These are phyloP conservation scores for Gobiocypris rarus DNA, from an alignment of 2,113 vertebrate species.

Conservation along the genomic window DNA sequence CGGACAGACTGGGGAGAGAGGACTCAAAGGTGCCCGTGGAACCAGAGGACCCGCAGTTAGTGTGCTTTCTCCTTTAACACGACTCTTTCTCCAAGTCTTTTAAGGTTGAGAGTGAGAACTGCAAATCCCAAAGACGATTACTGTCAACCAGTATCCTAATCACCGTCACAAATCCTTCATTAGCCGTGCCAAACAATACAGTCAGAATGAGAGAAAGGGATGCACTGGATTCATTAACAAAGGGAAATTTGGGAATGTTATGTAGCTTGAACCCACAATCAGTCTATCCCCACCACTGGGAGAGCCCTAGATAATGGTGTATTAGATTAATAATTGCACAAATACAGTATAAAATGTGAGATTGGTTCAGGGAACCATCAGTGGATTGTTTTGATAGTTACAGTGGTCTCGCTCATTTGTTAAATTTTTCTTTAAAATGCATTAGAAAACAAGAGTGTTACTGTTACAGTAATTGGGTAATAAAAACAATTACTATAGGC, in stretches of 20 bases:
- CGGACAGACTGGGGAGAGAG: conserved; percentile 81
- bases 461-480: background rate
- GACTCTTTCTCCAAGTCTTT: background rate
- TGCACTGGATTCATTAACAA: background rate
- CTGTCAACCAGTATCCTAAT: background rate
- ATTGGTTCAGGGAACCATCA: background rate
- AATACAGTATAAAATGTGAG: background rate
- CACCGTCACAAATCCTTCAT: background rate
- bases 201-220: too few species aligned
- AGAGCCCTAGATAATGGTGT: background rate
- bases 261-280: background rate
- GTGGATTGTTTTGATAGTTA: background rate
- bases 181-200: background rate
- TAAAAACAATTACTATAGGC: background rate
- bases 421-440: too few species aligned
- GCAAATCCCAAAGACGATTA: background rate
- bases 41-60: conserved; percentile 87
- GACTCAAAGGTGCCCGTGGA: conserved; percentile 92
- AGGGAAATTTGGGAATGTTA: background rate
- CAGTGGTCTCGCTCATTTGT: too few species aligned
- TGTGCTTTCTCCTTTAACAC: conserved; percentile 53
- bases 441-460: too few species aligned
- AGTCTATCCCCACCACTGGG: too few species aligned
- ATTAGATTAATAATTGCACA: background rate
- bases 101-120: background rate